Evolutionary conservation across 2,888 invertebrate species (phyloP).

Genomic region (Spisula subtruncata): DNA sequence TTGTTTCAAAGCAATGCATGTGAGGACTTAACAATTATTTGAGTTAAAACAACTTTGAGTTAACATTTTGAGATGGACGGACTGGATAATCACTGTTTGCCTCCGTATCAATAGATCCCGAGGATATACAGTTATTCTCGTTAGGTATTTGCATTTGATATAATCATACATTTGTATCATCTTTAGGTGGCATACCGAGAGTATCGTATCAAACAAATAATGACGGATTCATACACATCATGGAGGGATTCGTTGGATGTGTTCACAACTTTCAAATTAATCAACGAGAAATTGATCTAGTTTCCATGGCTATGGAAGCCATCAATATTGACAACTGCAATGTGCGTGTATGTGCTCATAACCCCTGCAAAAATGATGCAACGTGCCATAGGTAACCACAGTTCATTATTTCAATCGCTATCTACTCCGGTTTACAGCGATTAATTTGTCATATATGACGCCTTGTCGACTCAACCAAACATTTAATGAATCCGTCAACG

Average conservation of each 20-base stretch:
- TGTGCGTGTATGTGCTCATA: constrained; percentile 58
- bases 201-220: background rate
- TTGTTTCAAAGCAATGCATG: no score
- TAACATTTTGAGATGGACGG: no score
- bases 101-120: no score
- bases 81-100: no score
- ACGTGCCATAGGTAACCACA: constrained; percentile 60
- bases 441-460: background rate
- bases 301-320: constrained; percentile 43
- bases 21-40: no score
- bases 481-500: no score
- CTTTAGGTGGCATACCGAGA: constrained; percentile 52
- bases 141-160: no score
- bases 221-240: background rate
- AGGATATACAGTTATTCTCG: no score
- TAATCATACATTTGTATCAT: no score
- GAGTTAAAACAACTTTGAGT: no score
- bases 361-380: constrained; percentile 61
- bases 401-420: background rate
- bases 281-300: constrained; percentile 47
- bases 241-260: constrained; percentile 58
- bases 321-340: constrained; percentile 63
- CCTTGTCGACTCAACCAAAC: no score
- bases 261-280: constrained; percentile 54
- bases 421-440: no score